Base-by-base conservation (phyloP, 92 coral and sea anemone species). In the Pocillopora grandis region DNA sequence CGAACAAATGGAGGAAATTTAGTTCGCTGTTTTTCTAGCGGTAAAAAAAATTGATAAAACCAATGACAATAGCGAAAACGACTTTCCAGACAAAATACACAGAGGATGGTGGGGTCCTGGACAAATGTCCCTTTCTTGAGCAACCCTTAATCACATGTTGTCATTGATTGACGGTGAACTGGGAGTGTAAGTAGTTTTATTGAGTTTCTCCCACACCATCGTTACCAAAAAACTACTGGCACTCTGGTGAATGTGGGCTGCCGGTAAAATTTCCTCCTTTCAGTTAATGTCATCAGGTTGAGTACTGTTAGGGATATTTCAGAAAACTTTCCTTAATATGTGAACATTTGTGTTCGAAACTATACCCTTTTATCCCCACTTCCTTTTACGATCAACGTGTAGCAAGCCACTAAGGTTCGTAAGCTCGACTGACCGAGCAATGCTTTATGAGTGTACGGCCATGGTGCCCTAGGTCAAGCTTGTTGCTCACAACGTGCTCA, bases 171-270 rank as follows among this genome's bases (percentile, higher is more conserved):
- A 42, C 13, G 52, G 20, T 35, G 57, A 42, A 19, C n/a, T 70
- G 37, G 42, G 56, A 60, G 85, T 23, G 52, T 42, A 3, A 3
- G 52, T 42, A 58, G 77, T 81, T 58, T 80, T 68, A 33, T 49
- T 80, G 76, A 58, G 83, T 58, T 70, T 37, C 69, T 71, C 56
- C 48, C 56, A 75, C 69, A 36, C 48, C 69, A 37, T 71, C 66
- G 42, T 81, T 62, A 70, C 33, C 27, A 19, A 81, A 37, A 81
- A 70, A 68, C 21, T 58, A 21, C 65, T 36, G 16, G 85, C 77
- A 76, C 68, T 80, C 58, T 58, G 73, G n/a, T 58, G 60, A 68
- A 33, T 58, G n/a, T 58, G 42, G 42, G 67, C 66, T 58, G n/a
- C 85, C 85, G 71, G 66, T 58, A 23, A 19, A 58, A 19, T 27